A percentile compares a stretch with the other conserved stretches of the same genome.
These are phyloP conservation scores for Drosophila melanica DNA, from an alignment of 1,140 invertebrate species.

Conservation along the genomic window DNA sequence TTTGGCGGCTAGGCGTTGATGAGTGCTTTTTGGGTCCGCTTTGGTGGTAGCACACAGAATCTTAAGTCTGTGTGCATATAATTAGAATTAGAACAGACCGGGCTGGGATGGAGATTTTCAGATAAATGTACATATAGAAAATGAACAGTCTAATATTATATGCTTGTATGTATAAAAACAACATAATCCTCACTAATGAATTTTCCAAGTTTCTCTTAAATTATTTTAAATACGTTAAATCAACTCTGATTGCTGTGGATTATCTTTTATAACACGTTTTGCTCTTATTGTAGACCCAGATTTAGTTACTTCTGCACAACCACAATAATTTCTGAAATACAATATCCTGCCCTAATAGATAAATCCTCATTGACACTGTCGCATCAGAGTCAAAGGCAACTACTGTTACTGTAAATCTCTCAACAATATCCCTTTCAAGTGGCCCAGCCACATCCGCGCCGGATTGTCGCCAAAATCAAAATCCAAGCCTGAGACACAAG, in stretches of 20 bases:
- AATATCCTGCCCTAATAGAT: constrained; percentile 36
- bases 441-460: constrained; percentile 40
- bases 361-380: constrained; percentile 46
- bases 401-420: constrained; percentile 38
- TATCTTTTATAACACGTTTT: constrained; percentile 5
- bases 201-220: constrained; percentile 3
- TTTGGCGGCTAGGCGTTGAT: constrained; percentile 76
- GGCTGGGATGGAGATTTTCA: constrained; percentile 5
- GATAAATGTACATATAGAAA: constrained; percentile 8
- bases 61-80: constrained; percentile 61
- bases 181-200: constrained; percentile 21
- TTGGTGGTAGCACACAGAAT: constrained; percentile 47
- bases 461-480: constrained; percentile 34
- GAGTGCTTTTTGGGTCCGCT: constrained; percentile 46
- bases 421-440: constrained; percentile 49
- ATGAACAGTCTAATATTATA: constrained; percentile 6
- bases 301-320: constrained; percentile 4
- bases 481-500: constrained; percentile 30
- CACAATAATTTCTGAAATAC: constrained; percentile 45
- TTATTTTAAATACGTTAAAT: constrained; percentile 7
- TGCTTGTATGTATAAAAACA: neutral
- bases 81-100: constrained; percentile 57
- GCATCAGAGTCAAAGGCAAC: constrained; percentile 30
- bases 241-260: constrained; percentile 3
- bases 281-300: neutral